Conservation (phyloP, 2,888 invertebrate species). For the Drosophila monieri region DNA sequence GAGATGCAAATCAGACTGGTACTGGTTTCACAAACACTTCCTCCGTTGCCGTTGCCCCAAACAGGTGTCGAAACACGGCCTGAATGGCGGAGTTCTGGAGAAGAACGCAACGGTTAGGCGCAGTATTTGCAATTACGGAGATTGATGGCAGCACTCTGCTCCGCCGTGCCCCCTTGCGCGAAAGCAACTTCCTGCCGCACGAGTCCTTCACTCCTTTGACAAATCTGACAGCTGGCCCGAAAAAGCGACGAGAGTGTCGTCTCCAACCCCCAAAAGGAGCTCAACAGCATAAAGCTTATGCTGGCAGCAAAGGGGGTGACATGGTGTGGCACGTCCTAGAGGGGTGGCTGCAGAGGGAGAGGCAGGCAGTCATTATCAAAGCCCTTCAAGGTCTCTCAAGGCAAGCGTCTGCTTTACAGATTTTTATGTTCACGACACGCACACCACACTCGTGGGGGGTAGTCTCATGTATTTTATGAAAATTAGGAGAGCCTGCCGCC, state of each 20-base stretch:
- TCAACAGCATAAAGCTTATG: conserved; percentile 52
- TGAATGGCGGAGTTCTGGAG: too few relatives aligned
- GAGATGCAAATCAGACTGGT: conserved; percentile 47
- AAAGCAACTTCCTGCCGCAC: conserved; percentile 54
- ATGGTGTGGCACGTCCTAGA: neutral
- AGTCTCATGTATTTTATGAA: conserved; percentile 67
- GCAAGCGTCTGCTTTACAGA: conserved; percentile 52
- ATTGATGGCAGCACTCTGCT: conserved; percentile 19
- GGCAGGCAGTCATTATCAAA: conserved; percentile 67
- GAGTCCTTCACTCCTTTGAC: conserved; percentile 50
- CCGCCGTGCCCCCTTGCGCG: conserved; percentile 23
- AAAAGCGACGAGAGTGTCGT: conserved; percentile 21
- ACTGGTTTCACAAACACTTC: conserved; percentile 37
- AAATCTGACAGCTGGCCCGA: conserved; percentile 52
- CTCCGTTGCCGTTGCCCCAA: conserved; percentile 1
- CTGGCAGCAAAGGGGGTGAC: conserved; percentile 46
- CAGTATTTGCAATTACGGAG: conserved; percentile 28
- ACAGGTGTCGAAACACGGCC: neutral
- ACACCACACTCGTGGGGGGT: conserved; percentile 30
- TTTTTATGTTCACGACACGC: conserved; percentile 62
- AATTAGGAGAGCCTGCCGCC: conserved; percentile 54
- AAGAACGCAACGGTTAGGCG: too few relatives aligned
- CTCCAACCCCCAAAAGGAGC: conserved; percentile 46
- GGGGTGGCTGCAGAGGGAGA: neutral
- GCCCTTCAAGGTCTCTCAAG: conserved; percentile 55